Percentiles rank a stretch among this genome's conserved stretches.
phyloP scores from a whole-genome alignment of 2,888 invertebrate genomes.

The Hypomecis atomaria region DNA sequence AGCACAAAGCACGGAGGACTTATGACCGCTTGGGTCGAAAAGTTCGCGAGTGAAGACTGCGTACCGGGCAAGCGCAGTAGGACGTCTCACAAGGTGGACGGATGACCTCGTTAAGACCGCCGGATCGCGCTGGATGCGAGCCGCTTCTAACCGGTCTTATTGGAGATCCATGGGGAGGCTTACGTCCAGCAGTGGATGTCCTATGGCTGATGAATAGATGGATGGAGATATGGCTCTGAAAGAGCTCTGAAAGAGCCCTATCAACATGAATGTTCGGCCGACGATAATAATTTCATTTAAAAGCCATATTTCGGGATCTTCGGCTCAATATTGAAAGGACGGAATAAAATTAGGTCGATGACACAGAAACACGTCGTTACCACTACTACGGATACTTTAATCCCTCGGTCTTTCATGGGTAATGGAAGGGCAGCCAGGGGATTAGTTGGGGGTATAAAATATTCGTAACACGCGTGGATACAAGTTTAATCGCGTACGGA shows the following conservation, averaged over 20 bases:
- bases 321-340: neutral
- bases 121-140: no score
- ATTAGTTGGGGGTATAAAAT: constrained; percentile 9
- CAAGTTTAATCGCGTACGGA: neutral
- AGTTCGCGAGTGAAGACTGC: no score
- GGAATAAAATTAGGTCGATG: constrained; percentile 11
- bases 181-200: no score
- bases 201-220: no score
- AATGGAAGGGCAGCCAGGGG: constrained; percentile 7
- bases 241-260: neutral
- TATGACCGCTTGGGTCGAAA: no score
- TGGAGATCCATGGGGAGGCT: no score
- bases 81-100: no score
- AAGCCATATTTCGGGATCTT: constrained; percentile 4
- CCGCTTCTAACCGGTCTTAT: no score
- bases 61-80: no score
- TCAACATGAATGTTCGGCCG: neutral
- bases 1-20: no score
- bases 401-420: constrained; percentile 7
- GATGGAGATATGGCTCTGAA: neutral
- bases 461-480: neutral
- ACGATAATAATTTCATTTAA: constrained; percentile 2
- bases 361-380: constrained; percentile 8
- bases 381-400: constrained; percentile 1
- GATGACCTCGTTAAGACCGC: no score